A percentile compares a stretch with the other conserved stretches of the same genome.
Conservation (phyloP, 2,113 vertebrate species). For the Meriones unguiculatus region DNA sequence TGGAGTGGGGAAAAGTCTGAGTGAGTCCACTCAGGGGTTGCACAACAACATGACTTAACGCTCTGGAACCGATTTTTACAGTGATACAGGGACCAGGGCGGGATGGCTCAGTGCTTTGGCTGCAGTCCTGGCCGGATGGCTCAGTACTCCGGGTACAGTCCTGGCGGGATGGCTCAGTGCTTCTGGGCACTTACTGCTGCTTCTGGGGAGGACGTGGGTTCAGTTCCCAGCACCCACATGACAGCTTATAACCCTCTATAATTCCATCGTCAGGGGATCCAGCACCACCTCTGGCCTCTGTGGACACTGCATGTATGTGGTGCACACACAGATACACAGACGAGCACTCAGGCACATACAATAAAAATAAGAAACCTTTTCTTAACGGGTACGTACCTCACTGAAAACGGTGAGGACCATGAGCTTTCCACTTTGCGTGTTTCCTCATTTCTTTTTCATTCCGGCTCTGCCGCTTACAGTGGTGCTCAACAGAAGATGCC, state of each 20-base stretch:
- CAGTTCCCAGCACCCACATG: background rate
- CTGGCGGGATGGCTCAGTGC: background rate
- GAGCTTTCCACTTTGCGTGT: background rate
- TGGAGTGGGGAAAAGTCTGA: background rate
- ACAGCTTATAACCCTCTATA: background rate
- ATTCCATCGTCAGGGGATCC: background rate
- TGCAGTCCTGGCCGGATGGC: no score
- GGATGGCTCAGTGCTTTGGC: background rate
- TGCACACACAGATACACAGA: background rate
- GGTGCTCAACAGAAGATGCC: background rate
- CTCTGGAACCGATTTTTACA: background rate
- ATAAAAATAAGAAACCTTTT: background rate
- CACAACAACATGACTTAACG: background rate
- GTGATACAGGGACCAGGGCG: background rate
- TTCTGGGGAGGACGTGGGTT: no score
- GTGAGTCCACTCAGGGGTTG: background rate
- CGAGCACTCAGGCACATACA: background rate
- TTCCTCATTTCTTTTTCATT: background rate
- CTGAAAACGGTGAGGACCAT: background rate
- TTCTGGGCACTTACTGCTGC: no score
- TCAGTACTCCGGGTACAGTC: no score
- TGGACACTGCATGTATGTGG: background rate
- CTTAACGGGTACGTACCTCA: background rate
- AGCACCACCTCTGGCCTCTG: background rate
- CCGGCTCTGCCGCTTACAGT: background rate